Evolutionary conservation across 2,113 vertebrate genomes (phyloP).

Genomic region (Gallinago paraguaiae): DNA sequence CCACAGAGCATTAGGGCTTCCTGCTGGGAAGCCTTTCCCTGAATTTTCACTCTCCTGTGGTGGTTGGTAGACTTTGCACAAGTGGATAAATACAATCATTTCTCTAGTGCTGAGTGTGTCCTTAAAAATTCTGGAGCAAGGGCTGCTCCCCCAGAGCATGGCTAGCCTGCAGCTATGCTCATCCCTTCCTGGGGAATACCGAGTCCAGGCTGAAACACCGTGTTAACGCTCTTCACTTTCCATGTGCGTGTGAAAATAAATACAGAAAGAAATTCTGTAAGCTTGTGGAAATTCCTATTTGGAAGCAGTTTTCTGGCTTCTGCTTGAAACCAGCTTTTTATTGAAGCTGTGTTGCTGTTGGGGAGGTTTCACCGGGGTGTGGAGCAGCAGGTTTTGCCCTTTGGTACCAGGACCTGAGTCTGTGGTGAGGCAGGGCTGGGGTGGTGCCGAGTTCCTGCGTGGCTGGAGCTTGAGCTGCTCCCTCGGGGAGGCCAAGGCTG

Average conservation of each 20-base stretch:
- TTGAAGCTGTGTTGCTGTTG: neutral
- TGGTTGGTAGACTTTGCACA: neutral
- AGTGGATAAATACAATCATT: no score
- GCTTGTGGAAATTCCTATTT: neutral
- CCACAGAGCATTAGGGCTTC: neutral
- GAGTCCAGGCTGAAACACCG: accelerated
- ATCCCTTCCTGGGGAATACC: accelerated
- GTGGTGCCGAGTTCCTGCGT: accelerated
- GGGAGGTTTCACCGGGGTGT: accelerated
- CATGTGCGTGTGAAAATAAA: accelerated
- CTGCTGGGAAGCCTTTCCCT: neutral
- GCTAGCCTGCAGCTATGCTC: accelerated
- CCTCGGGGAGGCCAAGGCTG: no score
- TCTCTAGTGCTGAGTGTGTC: no score
- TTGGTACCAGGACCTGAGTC: accelerated
- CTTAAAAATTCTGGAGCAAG: no score
- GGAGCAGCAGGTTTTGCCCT: neutral
- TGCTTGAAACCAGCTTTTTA: neutral
- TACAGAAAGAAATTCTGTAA: neutral
- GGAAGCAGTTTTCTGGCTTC: neutral
- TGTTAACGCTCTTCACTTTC: accelerated
- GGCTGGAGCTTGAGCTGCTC: neutral
- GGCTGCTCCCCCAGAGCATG: neutral
- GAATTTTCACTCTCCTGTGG: no score
- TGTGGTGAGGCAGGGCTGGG: neutral